Conservation (phyloP, 2,113 vertebrate species). For the Shinisaurus crocodilurus region DNA sequence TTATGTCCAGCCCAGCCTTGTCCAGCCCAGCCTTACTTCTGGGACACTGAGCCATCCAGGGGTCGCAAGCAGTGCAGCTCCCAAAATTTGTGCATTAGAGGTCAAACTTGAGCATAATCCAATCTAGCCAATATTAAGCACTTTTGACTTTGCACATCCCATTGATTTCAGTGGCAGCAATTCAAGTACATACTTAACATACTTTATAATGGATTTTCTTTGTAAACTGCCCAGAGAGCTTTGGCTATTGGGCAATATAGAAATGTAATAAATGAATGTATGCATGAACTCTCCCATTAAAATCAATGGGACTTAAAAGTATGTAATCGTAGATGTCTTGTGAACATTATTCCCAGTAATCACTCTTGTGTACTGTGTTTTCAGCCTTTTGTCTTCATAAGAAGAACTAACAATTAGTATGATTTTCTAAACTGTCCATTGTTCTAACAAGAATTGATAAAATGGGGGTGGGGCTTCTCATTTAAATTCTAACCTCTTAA, state of each 20-base stretch:
- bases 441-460: neutral
- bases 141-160: neutral
- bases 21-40: too few relatives aligned
- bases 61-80: neutral
- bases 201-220: too few relatives aligned
- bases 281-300: too few relatives aligned
- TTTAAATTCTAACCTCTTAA: neutral
- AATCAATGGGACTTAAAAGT: too few relatives aligned
- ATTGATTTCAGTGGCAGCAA: neutral
- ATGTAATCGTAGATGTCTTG: neutral
- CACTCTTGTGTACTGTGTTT: neutral
- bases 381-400: neutral
- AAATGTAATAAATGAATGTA: too few relatives aligned
- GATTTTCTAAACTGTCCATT: neutral
- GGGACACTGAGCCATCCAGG: neutral
- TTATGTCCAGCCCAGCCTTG: neutral
- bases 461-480: neutral
- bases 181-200: neutral
- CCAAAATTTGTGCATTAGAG: too few relatives aligned
- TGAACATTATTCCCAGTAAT: too few relatives aligned
- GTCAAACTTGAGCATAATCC: too few relatives aligned
- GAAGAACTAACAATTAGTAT: neutral
- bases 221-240: too few relatives aligned
- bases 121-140: too few relatives aligned
- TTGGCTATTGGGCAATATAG: too few relatives aligned